phyloP scores from a whole-genome alignment of 2,888 invertebrate species.

The Allacma fusca region DNA sequence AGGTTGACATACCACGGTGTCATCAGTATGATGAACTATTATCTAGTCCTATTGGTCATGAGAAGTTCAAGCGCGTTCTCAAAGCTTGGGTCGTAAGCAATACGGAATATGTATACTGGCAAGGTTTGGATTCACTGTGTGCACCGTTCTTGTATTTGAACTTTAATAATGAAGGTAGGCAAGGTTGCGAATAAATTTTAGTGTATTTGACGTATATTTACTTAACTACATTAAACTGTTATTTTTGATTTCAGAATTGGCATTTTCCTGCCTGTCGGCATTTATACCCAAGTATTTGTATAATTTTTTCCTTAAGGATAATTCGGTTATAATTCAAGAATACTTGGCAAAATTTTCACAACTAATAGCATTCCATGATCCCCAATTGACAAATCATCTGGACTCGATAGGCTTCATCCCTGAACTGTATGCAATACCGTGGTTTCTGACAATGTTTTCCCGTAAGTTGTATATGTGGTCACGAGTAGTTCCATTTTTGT shows the following conservation, averaged over 20 bases:
- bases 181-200: not conserved
- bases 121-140: slow-evolving; percentile 95
- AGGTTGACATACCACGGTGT: slow-evolving; percentile 98
- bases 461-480: slow-evolving; percentile 71
- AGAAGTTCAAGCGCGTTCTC: slow-evolving; percentile 86
- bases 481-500: not conserved
- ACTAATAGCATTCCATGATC: slow-evolving; percentile 94
- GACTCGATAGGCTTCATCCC: slow-evolving; percentile 92
- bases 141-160: slow-evolving; percentile 97
- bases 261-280: slow-evolving; percentile 91
- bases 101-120: slow-evolving; percentile 98
- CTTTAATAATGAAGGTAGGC: slow-evolving; percentile 91
- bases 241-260: slow-evolving; percentile 79
- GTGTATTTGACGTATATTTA: too few relatives aligned
- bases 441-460: slow-evolving; percentile 99
- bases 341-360: slow-evolving; percentile 97
- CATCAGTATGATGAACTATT: slow-evolving; percentile 98
- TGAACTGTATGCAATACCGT: slow-evolving; percentile 97
- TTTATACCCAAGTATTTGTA: slow-evolving; percentile 97
- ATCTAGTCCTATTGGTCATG: slow-evolving; percentile 91
- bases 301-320: slow-evolving; percentile 97
- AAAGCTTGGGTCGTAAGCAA: slow-evolving; percentile 97
- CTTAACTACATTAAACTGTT: too few relatives aligned
- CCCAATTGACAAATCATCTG: slow-evolving; percentile 87
- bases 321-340: slow-evolving; percentile 95